These are phyloP conservation scores for Microtus pennsylvanicus DNA, from an alignment of 2,113 vertebrate species.

Conservation along the genomic window DNA sequence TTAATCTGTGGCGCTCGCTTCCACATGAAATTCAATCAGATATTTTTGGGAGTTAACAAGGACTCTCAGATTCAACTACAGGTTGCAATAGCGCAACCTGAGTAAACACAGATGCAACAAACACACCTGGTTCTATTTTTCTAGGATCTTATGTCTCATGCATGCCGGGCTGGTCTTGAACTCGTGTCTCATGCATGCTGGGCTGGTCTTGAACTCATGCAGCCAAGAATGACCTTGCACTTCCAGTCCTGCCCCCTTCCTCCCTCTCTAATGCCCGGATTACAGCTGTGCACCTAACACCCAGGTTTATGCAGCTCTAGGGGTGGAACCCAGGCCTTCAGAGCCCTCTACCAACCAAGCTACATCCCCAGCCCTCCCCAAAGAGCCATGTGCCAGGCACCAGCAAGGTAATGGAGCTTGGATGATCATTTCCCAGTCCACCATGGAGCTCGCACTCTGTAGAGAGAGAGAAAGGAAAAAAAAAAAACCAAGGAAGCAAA, in stretches of 20 bases:
- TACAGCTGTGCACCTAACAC: background rate
- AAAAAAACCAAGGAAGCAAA: background rate
- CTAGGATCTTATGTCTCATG: background rate
- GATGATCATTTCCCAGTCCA: background rate
- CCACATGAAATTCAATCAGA: slow-evolving; percentile 76
- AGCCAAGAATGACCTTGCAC: background rate
- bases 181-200: background rate
- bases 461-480: background rate
- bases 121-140: slow-evolving; percentile 13
- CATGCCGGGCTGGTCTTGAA: background rate
- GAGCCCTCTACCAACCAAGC: background rate
- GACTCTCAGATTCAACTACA: slow-evolving; percentile 53
- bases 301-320: background rate
- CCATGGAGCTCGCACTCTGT: background rate
- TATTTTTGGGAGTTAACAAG: slow-evolving; percentile 75
- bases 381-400: background rate
- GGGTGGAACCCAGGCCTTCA: background rate
- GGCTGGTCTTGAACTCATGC: background rate
- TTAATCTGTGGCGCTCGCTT: slow-evolving; percentile 73
- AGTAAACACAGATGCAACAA: slow-evolving; percentile 66
- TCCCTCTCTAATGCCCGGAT: background rate
- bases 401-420: background rate
- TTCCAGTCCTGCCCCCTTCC: background rate
- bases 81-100: background rate
- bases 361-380: background rate